A percentile compares a stretch with the other conserved stretches of the same genome.
Evolutionary conservation across 2,888 invertebrate species (phyloP).

Genomic region (Synergus umbraculus): DNA sequence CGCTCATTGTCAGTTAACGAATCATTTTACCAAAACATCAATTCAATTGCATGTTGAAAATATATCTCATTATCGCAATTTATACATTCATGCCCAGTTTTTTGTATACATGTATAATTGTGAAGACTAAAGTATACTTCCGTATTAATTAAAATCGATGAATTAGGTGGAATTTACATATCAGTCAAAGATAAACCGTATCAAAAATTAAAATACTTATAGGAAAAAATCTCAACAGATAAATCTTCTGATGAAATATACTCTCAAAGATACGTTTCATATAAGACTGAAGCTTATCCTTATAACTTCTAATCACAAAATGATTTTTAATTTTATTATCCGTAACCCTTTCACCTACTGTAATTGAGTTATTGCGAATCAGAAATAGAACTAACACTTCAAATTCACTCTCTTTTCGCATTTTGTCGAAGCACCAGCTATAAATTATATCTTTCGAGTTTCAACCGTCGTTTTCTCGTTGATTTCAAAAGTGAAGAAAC

Average conservation of each 20-base stretch:
- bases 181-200: too few relatives aligned
- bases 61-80: background rate
- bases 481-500: background rate
- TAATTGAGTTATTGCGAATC: background rate
- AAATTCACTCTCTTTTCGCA: background rate
- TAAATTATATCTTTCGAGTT: background rate
- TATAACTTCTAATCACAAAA: background rate
- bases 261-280: background rate
- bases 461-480: background rate
- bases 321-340: slow-evolving; percentile 14
- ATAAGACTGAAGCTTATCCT: background rate
- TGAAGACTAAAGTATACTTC: background rate
- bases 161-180: too few relatives aligned
- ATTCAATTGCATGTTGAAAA: background rate
- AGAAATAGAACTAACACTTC: background rate
- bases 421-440: background rate
- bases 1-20: background rate
- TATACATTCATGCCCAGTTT: background rate
- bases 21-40: background rate
- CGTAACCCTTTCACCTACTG: background rate
- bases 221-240: background rate
- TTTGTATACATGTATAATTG: background rate
- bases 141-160: background rate
- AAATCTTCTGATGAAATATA: background rate
- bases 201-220: background rate